Conservation (phyloP, 2,113 vertebrate genomes). For the Proteles cristata region DNA sequence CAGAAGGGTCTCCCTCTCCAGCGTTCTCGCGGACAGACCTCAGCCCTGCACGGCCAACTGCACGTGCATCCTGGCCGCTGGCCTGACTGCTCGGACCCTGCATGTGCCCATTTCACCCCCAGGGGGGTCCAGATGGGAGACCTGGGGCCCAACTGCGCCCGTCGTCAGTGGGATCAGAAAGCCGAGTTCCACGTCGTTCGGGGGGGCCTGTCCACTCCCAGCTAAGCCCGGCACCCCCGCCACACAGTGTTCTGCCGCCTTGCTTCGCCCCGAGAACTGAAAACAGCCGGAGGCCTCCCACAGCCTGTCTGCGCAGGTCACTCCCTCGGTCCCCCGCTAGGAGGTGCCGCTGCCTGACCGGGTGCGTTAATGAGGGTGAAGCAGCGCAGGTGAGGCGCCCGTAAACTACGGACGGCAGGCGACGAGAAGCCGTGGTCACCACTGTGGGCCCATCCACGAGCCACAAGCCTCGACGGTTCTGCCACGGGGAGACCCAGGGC, state of each 20-base stretch:
- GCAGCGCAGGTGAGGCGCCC: rapidly evolving
- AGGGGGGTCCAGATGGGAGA: rapidly evolving
- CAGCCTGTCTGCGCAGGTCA: no score
- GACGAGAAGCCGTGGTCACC: rapidly evolving
- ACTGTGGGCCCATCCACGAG: rapidly evolving
- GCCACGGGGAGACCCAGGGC: no score
- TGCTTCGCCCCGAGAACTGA: background rate
- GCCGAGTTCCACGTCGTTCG: rapidly evolving
- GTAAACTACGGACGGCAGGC: rapidly evolving
- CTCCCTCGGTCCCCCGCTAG: rapidly evolving
- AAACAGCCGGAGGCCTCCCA: background rate
- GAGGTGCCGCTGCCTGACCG: background rate
- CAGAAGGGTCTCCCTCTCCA: background rate
- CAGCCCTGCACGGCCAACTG: background rate
- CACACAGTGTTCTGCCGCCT: rapidly evolving
- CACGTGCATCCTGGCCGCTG: rapidly evolving
- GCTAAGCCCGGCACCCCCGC: background rate
- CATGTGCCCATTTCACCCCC: rapidly evolving
- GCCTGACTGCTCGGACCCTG: rapidly evolving
- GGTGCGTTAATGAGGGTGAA: rapidly evolving
- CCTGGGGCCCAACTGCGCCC: rapidly evolving
- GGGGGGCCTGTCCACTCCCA: rapidly evolving
- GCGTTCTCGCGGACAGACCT: rapidly evolving
- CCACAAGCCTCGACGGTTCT: rapidly evolving
- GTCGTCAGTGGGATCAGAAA: background rate